Evolutionary conservation across 2,113 vertebrate genomes (phyloP).

Genomic region (Hydrochoerus hydrochaeris): DNA sequence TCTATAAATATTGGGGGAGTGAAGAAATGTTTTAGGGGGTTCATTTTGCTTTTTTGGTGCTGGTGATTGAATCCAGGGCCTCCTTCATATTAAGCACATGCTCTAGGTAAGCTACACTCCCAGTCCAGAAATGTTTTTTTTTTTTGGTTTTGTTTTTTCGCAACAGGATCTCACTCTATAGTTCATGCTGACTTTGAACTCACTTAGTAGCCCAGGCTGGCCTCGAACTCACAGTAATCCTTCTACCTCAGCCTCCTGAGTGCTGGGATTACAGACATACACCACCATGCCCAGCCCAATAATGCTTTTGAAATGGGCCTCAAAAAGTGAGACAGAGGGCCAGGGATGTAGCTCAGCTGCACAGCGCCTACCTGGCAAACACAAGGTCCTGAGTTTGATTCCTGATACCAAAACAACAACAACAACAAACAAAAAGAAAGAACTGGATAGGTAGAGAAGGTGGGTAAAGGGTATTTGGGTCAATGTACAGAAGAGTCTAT

Average conservation of each 20-base stretch:
- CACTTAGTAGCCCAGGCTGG: no score
- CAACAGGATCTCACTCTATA: no score
- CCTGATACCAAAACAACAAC: no score
- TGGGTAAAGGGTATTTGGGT: not conserved
- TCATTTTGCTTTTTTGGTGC: not conserved
- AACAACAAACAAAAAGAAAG: not conserved
- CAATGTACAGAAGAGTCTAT: not conserved
- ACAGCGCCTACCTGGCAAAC: no score
- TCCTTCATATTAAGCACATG: not conserved
- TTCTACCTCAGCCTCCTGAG: no score
- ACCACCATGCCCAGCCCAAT: not conserved
- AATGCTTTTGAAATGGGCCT: slow-evolving; percentile 39
- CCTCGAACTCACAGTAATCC: no score
- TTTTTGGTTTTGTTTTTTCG: no score
- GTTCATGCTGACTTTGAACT: no score
- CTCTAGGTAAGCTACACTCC: not conserved
- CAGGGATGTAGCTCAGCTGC: no score
- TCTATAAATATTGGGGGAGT: not conserved
- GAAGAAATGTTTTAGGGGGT: not conserved
- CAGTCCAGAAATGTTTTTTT: slow-evolving; percentile 11
- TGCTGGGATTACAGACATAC: no score
- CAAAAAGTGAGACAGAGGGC: not conserved
- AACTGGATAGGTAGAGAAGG: not conserved
- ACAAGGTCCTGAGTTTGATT: no score
- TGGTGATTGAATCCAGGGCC: no score